Evolutionary conservation across 2,797 vertebrate genomes (phyloP).

Genomic region (Bryconaethiops microstoma): DNA sequence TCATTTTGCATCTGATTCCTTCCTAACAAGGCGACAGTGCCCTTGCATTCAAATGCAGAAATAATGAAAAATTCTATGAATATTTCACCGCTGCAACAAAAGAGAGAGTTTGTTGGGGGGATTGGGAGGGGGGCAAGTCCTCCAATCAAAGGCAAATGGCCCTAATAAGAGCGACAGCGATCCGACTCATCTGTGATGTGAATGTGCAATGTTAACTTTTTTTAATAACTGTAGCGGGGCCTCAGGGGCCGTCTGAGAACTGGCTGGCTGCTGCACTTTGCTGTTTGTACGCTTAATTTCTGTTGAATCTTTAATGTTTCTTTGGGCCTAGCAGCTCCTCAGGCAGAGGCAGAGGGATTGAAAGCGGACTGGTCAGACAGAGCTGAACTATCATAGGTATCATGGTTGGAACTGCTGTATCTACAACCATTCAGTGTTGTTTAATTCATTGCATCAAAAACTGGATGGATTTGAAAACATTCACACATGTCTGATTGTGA

Average conservation of each 20-base stretch:
- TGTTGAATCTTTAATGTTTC: conserved; percentile 68
- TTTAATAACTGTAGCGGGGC: conserved; percentile 78
- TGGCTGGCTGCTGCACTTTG: conserved; percentile 73
- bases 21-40: conserved; percentile 60
- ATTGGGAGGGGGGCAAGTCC: conserved; percentile 48
- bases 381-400: conserved; percentile 40
- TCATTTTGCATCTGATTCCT: conserved; percentile 53
- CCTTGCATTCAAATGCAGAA: conserved; percentile 69
- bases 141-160: conserved; percentile 56
- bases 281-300: conserved; percentile 70
- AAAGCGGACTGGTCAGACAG: conserved; percentile 38
- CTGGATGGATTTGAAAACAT: background rate
- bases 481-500: background rate
- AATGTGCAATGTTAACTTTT: conserved; percentile 62
- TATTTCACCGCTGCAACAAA: conserved; percentile 60
- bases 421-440: background rate
- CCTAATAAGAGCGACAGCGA: conserved; percentile 54
- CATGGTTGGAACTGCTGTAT: conserved; percentile 36
- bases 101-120: conserved; percentile 53
- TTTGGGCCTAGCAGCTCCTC: conserved; percentile 50
- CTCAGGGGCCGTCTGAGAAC: conserved; percentile 73
- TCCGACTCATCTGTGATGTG: conserved; percentile 55
- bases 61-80: conserved; percentile 71
- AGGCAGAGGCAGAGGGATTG: conserved; percentile 34
- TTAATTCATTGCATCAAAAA: background rate